Conservation (phyloP, 2,797 vertebrate species). For the Myotis pilosus region DNA sequence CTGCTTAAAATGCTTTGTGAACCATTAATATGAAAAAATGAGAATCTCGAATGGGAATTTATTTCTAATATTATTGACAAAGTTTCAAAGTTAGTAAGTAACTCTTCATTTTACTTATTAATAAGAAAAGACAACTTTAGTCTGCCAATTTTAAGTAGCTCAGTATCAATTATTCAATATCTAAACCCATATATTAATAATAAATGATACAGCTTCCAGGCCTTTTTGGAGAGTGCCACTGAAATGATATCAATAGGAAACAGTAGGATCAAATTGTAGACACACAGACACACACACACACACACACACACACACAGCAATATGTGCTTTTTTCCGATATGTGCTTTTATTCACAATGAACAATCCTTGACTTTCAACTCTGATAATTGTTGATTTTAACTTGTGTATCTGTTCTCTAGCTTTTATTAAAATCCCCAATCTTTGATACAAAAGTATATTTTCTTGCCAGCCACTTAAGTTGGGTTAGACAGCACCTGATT, state of each 20-base stretch:
- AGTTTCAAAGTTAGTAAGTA: conserved; percentile 64
- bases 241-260: background rate
- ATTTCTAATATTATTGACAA: conserved; percentile 50
- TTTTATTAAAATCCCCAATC: background rate
- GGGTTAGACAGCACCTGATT: background rate
- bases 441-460: background rate
- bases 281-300: background rate
- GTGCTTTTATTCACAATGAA: background rate
- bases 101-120: conserved; percentile 43
- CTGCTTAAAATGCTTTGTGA: background rate
- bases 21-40: background rate
- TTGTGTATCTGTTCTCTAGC: background rate
- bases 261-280: background rate
- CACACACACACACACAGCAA: background rate
- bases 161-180: conserved; percentile 4
- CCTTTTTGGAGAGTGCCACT: background rate
- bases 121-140: conserved; percentile 40
- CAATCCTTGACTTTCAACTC: background rate
- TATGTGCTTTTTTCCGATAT: background rate
- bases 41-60: rapidly evolving
- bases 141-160: background rate
- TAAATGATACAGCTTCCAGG: conserved; percentile 6
- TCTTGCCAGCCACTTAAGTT: background rate
- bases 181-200: background rate
- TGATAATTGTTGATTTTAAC: conserved; percentile 13